Evolutionary conservation across 2,113 vertebrate species (phyloP).

Genomic region (Eonycteris spelaea): DNA sequence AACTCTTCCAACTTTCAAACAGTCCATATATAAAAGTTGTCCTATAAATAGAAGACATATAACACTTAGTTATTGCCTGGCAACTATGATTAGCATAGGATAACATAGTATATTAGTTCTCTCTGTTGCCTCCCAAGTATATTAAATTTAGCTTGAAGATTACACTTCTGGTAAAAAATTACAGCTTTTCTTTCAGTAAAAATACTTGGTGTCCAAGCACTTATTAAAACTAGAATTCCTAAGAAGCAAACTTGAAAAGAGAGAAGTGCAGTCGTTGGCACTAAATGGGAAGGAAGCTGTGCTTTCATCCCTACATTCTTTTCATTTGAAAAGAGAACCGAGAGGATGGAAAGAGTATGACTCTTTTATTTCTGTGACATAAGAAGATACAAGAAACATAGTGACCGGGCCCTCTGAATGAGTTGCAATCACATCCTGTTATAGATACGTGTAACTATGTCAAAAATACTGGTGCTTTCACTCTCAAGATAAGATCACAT

Average conservation of each 20-base stretch:
- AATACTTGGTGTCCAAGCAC: not conserved
- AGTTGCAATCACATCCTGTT: not conserved
- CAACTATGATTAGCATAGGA: not conserved
- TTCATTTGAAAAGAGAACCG: constrained; percentile 27
- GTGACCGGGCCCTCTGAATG: not conserved
- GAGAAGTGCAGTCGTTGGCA: not conserved
- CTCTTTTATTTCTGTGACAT: not conserved
- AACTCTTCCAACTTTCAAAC: not conserved
- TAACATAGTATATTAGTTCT: constrained; percentile 17
- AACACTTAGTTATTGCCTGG: not conserved
- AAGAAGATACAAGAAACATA: not conserved
- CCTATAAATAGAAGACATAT: not conserved
- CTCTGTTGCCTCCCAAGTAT: constrained; percentile 5
- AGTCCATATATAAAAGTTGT: not conserved
- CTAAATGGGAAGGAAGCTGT: constrained; percentile 40
- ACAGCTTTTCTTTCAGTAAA: constrained; percentile 30
- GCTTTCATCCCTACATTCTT: constrained; percentile 7
- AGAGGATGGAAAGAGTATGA: not conserved
- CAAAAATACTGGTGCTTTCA: not conserved
- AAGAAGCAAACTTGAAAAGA: constrained; percentile 40
- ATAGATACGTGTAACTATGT: not conserved
- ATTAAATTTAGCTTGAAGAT: constrained; percentile 37
- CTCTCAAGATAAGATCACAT: not conserved
- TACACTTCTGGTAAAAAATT: constrained; percentile 36
- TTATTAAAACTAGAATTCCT: constrained; percentile 37